Base-by-base conservation (phyloP, 2,113 vertebrate species). In the Neopipo cinnamomea region DNA sequence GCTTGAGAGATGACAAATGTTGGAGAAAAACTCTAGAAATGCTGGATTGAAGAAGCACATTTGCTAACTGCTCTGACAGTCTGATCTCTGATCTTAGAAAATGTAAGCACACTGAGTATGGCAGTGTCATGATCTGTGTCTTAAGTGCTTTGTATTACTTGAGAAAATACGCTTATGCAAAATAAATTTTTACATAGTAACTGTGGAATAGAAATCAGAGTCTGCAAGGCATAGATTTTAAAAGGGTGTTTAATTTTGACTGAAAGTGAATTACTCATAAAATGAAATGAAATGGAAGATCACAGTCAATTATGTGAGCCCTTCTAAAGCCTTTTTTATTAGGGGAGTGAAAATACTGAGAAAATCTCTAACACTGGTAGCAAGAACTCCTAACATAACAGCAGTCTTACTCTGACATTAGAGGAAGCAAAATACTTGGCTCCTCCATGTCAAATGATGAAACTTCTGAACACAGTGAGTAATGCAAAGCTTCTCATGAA, bases 21-120 rank as follows among this genome's bases (percentile, higher is more conserved):
- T 91, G 59, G 71, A 33, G 61, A 42, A 84, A 95, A 94, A 88
- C 37, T 93, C 62, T 89, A 81, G 77, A 92, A 92, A 91, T 62
- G 61, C 9, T 68, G 77, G 63, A 81, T 2, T 79, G 70, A 91
- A 94, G 68, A 67, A 93, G 30, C 20, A 42, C 13, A 46, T 14
- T 79, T 80, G 39, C 66, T 91, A 89, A 71, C 39, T 8, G 5
- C 56, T 94, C 62, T 88, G 88, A 73, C 75, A 93, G n/a, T 14
- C 24, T 92, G 17, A 56, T 91, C 53, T 85, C 55, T 89, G 71
- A 96, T 95, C 78, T 89, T n/a, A 47, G 56, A 71, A 88, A 95
- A 73, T 39, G 9, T 87, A 92, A 95, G 21, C 28, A 37, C 39
- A 27, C 31, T 2, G 4, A 93, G 30, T 31, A 76, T n/a, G 44